phyloP scores from a whole-genome alignment of 2,113 vertebrate species.

The Gymnorhina tibicen region DNA sequence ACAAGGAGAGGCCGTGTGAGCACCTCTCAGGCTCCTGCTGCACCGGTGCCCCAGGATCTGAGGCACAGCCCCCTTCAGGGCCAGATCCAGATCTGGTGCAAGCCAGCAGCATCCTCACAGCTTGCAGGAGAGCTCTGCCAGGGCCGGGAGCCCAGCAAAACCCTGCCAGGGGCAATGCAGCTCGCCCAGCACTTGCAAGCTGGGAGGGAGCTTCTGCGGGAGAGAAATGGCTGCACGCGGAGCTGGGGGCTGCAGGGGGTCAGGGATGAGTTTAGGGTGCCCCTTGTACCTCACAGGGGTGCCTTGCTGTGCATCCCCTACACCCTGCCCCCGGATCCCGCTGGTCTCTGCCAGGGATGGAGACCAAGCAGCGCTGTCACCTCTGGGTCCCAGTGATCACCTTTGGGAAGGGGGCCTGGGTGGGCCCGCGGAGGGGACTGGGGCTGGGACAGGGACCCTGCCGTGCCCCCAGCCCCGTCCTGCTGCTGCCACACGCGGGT shows the following conservation, averaged over 20 bases:
- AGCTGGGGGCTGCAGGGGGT: too few species aligned
- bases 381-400: fast-evolving
- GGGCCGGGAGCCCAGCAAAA: neutral
- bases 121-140: neutral
- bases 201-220: neutral
- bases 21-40: neutral
- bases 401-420: neutral
- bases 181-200: neutral
- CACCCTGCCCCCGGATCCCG: neutral
- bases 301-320: fast-evolving
- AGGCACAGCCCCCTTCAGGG: neutral
- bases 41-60: neutral
- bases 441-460: fast-evolving
- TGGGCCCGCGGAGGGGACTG: neutral
- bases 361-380: fast-evolving
- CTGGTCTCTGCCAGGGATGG: neutral
- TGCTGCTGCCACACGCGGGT: neutral
- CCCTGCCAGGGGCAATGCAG: neutral
- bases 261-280: neutral
- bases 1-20: neutral
- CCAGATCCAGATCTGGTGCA: neutral
- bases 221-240: fast-evolving
- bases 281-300: neutral
- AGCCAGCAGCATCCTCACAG: neutral
- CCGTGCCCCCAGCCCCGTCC: fast-evolving